Evolutionary conservation across 2,797 vertebrate genomes (phyloP).

Genomic region (Percopsis omiscomaycus): DNA sequence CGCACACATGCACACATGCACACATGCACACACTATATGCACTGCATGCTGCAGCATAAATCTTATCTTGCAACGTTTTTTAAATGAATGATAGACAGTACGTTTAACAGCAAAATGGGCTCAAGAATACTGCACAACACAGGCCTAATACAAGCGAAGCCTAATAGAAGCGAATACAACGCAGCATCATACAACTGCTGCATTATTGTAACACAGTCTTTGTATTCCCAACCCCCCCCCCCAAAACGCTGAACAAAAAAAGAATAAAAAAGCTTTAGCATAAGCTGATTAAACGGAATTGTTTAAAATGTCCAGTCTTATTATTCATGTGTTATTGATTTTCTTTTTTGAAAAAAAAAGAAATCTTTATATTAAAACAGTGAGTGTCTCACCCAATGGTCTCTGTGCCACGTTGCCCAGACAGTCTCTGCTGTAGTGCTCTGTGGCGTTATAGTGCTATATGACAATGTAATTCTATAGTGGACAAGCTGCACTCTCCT

Average conservation of each 20-base stretch:
- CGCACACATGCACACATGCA: neutral
- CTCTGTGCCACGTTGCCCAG: conserved; percentile 13
- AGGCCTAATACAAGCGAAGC: no score
- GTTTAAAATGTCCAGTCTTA: neutral
- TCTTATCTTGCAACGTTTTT: no score
- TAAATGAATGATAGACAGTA: no score
- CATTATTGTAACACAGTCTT: no score
- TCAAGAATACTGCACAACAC: no score
- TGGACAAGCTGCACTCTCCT: conserved; percentile 53
- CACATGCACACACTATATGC: neutral
- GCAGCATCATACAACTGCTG: no score
- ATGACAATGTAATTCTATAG: conserved; percentile 73
- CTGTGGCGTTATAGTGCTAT: conserved; percentile 56
- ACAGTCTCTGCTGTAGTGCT: conserved; percentile 24
- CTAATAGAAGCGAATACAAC: no score
- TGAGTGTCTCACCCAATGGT: neutral
- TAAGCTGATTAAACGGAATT: conserved; percentile 12
- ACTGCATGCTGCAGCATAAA: neutral
- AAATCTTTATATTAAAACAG: neutral
- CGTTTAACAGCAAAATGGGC: no score
- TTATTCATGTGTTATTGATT: neutral
- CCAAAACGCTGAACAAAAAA: no score
- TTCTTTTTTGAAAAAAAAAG: neutral
- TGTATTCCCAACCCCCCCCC: no score
- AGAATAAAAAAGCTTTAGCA: conserved; percentile 2